Evolutionary conservation across 2,113 vertebrate genomes (phyloP).

Genomic region (mouse (Mus musculus)): DNA sequence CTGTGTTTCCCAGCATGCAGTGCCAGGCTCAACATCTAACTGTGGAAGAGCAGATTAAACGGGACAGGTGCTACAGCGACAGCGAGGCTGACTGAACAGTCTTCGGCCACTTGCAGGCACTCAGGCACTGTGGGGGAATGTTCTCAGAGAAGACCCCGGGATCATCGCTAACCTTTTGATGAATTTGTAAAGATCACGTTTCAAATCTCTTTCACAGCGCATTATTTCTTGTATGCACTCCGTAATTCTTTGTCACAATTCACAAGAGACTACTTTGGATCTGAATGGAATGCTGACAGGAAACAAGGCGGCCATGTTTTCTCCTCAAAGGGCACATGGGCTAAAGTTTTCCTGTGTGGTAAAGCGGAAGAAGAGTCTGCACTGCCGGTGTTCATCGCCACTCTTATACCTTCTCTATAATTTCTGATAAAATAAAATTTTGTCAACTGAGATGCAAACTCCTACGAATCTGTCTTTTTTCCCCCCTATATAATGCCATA

Average conservation of each 20-base stretch:
- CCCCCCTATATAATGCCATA: conserved; percentile 57
- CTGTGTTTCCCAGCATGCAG: conserved; percentile 44
- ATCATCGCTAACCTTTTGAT: conserved; percentile 54
- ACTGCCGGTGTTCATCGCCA: conserved; percentile 40
- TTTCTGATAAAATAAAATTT: conserved; percentile 77
- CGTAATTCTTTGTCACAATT: conserved; percentile 53
- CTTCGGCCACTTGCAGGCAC: not conserved
- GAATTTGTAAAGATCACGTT: conserved; percentile 59
- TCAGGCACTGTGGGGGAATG: not conserved
- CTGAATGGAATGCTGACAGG: conserved; percentile 84
- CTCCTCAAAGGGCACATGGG: conserved; percentile 5
- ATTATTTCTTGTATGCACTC: conserved; percentile 55
- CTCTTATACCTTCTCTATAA: conserved; percentile 72
- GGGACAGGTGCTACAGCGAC: conserved; percentile 89
- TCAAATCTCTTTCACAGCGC: conserved; percentile 40
- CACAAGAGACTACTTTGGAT: conserved; percentile 70
- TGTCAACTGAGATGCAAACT: conserved; percentile 90
- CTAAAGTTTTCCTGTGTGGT: conserved; percentile 51
- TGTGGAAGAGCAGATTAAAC: conserved; percentile 82
- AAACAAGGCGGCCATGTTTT: conserved; percentile 70
- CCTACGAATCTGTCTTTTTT: conserved; percentile 71
- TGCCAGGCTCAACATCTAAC: conserved; percentile 66
- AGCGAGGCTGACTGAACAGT: conserved; percentile 79
- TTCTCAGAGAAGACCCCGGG: not conserved
- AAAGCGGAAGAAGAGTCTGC: conserved; percentile 40